A percentile compares a stretch with the other conserved stretches of the same genome.
Evolutionary conservation across 2,113 vertebrate genomes (phyloP).

Genomic region (Dasypus novemcinctus): DNA sequence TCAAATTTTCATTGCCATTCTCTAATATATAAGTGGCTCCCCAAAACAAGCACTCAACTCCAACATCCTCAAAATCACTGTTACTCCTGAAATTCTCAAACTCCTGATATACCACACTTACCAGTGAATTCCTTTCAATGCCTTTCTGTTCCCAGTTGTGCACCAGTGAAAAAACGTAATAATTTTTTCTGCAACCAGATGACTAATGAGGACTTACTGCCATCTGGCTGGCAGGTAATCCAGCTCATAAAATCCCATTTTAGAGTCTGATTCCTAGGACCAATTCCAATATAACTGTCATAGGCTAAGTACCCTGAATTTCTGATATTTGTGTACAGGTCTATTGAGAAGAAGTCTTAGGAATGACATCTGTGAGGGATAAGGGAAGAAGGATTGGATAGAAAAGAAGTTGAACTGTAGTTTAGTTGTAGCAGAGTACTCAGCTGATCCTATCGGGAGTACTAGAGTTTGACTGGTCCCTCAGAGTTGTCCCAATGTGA

Average conservation of each 20-base stretch:
- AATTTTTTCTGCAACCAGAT: neutral
- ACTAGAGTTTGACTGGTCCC: neutral
- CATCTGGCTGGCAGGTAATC: neutral
- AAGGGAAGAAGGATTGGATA: neutral
- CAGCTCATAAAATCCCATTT: neutral
- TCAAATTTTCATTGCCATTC: neutral
- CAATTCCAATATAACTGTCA: neutral
- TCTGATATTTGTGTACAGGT: neutral
- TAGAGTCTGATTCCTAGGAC: neutral
- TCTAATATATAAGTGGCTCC: neutral
- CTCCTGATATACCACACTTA: neutral
- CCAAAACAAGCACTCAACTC: neutral
- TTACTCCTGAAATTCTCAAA: neutral
- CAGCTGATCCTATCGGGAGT: neutral
- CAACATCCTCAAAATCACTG: neutral
- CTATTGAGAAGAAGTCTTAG: neutral
- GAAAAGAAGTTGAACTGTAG: neutral
- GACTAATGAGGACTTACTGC: neutral
- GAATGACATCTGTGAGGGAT: neutral
- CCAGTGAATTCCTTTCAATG: neutral
- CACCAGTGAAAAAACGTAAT: neutral
- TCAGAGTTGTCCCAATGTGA: neutral
- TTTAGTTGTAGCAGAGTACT: neutral
- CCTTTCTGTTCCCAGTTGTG: neutral
- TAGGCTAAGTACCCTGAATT: neutral